Conservation (phyloP, 2,113 vertebrate genomes). For the Candoia aspera region DNA sequence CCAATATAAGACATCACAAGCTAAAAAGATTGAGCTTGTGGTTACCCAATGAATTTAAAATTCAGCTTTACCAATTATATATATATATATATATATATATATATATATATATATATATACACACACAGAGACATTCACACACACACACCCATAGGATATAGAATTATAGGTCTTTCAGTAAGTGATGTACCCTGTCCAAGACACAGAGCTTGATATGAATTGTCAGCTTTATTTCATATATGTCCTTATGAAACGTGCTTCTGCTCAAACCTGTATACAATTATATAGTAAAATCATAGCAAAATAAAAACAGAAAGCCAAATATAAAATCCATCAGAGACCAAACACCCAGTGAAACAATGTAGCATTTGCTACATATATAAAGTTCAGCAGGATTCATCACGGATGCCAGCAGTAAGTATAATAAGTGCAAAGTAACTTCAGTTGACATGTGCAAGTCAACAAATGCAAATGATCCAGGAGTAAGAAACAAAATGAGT, state of each 20-base stretch:
- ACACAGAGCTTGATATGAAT: background rate
- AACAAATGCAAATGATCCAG: background rate
- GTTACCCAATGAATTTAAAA: conserved; percentile 14
- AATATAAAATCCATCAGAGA: background rate
- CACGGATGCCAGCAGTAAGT: background rate
- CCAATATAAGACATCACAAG: background rate
- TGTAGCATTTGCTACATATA: background rate
- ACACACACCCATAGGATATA: background rate
- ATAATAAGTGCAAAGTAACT: background rate
- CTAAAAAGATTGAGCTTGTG: conserved; percentile 18
- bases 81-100: background rate
- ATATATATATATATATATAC: background rate
- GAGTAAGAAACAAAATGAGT: background rate
- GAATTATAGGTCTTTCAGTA: background rate
- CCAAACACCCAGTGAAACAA: background rate
- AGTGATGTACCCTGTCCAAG: background rate
- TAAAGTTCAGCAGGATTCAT: background rate
- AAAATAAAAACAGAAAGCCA: background rate
- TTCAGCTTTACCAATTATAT: background rate
- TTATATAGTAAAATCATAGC: background rate
- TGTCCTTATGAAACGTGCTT: background rate
- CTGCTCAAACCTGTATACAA: background rate
- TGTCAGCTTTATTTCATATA: background rate
- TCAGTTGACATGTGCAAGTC: background rate
- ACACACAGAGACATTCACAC: background rate